These are phyloP conservation scores for Itoplectis maculator DNA, from an alignment of 2,888 invertebrate species.

Conservation along the genomic window DNA sequence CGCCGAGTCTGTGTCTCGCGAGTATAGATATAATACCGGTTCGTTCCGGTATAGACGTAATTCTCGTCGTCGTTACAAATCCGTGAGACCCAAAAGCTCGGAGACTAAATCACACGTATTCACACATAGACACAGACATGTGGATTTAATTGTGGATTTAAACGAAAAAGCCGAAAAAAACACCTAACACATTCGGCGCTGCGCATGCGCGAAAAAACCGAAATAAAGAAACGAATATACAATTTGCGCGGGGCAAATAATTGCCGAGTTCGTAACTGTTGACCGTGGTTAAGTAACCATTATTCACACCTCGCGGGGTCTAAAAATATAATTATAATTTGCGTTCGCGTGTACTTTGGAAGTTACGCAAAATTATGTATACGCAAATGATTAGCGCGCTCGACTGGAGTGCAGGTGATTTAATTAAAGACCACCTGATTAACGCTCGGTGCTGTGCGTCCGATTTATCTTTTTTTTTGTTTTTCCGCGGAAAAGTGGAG, in stretches of 20 bases:
- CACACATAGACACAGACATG: neutral
- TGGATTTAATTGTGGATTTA: neutral
- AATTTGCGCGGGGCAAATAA: constrained; percentile 23
- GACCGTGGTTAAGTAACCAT: constrained; percentile 18
- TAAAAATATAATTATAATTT: neutral
- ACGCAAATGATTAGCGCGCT: neutral
- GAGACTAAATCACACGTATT: neutral
- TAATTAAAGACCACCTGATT: neutral
- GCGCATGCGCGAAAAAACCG: constrained; percentile 8
- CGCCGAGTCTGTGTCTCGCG: neutral
- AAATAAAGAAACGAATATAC: constrained; percentile 6
- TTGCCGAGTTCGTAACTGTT: constrained; percentile 20
- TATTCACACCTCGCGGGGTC: constrained; percentile 26
- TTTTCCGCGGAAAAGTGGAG: neutral
- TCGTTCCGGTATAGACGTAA: neutral
- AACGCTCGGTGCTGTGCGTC: neutral
- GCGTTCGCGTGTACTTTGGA: neutral
- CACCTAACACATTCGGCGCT: neutral
- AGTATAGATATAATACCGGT: neutral
- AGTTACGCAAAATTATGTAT: neutral
- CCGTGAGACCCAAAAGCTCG: neutral
- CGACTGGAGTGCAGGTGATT: neutral
- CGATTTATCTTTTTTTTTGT: neutral
- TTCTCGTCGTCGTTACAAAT: constrained; percentile 1
- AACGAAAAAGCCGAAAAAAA: neutral